Evolutionary conservation across 1,140 invertebrate genomes (phyloP), one percentile per base, ranked within the genome.

Genomic region (Sinella curviseta): DNA sequence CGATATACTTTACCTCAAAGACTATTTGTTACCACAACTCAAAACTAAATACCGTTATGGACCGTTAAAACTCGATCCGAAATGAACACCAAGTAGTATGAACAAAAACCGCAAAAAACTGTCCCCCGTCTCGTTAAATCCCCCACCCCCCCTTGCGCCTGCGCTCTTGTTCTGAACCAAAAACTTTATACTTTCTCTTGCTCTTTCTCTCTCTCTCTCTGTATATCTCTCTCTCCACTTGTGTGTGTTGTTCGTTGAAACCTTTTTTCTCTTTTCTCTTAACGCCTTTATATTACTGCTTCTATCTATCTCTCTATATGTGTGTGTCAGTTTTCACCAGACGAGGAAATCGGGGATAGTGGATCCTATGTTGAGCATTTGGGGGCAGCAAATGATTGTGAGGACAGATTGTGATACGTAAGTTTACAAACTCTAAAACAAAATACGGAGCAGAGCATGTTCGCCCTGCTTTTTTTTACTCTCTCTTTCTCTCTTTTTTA

Each of bases 311-410:
- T 54, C 70, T 74, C 34, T 75, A 54, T 75, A 33, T 75, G 35
- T 75, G 65, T 80, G 57, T 84, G 77, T 85, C 92, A 95, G 94
- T 93, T 95, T 95, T 93, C 94, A 82, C 79, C 81, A 95, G 93
- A 95, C 94, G 85, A 92, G 93, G 91, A 95, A 95, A 92, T 93
- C 94, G 90, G 94, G 94, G 90, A 95, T 95, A 91, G 93, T 95
- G 92, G 94, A 96, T 91, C 95, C 94, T 89, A 96, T 96, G 94
- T 94, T 96, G 89, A 94, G 93, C 89, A 96, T 96, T 91, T 96
- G 95, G 95, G 95, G 94, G 89, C 94, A 96, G 90, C 95, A 96
- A 92, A 93, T 96, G 90, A 95, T 95, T 91, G 93, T 96, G 89
- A 95, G 95, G 92, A 94, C 95, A 91, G 94, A 96, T 90, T 95